Evolutionary conservation across 1,140 invertebrate species (phyloP).

Genomic region (Elysia chlorotica): DNA sequence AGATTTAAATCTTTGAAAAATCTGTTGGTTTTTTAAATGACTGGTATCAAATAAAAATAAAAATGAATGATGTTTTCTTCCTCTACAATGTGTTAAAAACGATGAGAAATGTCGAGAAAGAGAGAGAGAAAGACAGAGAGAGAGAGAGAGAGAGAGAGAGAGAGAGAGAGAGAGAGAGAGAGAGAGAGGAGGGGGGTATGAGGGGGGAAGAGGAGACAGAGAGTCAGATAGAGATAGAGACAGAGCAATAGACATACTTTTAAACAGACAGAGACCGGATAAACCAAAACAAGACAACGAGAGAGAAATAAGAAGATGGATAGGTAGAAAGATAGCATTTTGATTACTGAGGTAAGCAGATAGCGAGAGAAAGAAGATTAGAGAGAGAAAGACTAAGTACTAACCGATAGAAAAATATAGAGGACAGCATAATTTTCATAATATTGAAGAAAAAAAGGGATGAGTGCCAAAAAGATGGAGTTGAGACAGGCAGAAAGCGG

Average conservation of each 20-base stretch:
- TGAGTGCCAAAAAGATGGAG: too few species aligned
- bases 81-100: not conserved
- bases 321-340: not conserved
- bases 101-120: not conserved
- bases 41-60: slow-evolving; percentile 2
- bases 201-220: not conserved
- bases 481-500: too few species aligned
- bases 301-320: not conserved
- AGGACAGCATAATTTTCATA: too few species aligned
- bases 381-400: too few species aligned
- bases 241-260: not conserved
- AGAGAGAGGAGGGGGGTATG: not conserved
- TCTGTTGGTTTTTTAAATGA: not conserved
- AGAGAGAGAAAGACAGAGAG: slow-evolving; percentile 7
- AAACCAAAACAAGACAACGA: not conserved
- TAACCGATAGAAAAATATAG: too few species aligned
- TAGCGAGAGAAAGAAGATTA: too few species aligned
- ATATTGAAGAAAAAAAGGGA: too few species aligned
- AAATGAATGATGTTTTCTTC: not conserved
- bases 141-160: slow-evolving; percentile 1
- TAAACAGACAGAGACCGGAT: not conserved
- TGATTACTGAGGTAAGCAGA: too few species aligned
- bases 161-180: slow-evolving; percentile 3
- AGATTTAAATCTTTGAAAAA: not conserved
- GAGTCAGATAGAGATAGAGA: not conserved